Evolutionary conservation across 2,797 vertebrate species (phyloP).

Genomic region (Karalla daura): DNA sequence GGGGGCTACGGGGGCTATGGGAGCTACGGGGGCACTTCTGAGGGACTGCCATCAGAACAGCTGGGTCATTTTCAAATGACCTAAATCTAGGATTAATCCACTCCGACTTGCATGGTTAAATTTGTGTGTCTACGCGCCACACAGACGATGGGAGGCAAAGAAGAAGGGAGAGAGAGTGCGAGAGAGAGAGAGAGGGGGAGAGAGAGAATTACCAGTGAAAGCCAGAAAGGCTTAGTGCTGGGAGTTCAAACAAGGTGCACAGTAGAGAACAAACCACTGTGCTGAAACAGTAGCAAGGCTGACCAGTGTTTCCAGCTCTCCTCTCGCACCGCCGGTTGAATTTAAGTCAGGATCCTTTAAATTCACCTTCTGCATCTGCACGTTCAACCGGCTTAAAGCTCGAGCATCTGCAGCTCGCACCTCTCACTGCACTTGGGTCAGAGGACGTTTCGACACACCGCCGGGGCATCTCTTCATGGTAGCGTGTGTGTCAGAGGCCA

Average conservation of each 20-base stretch:
- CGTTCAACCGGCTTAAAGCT: constrained; percentile 1
- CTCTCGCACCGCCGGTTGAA: neutral
- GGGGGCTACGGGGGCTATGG: constrained; percentile 54
- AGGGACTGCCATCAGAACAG: constrained; percentile 78
- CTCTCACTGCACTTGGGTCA: constrained; percentile 33
- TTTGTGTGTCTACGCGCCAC: constrained; percentile 50
- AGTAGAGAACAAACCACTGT: constrained; percentile 31
- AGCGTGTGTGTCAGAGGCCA: constrained; percentile 63
- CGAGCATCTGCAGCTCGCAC: constrained; percentile 39
- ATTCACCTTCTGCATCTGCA: constrained; percentile 2
- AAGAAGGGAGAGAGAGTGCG: constrained; percentile 22
- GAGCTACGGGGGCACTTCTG: constrained; percentile 72
- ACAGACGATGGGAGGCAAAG: constrained; percentile 45
- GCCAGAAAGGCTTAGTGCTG: constrained; percentile 60
- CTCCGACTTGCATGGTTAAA: constrained; percentile 60
- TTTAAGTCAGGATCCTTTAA: constrained; percentile 8
- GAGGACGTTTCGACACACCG: constrained; percentile 51
- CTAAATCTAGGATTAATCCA: constrained; percentile 77
- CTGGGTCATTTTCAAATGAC: constrained; percentile 80
- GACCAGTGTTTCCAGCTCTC: constrained; percentile 14
- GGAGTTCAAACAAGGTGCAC: constrained; percentile 72
- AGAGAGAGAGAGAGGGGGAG: constrained; percentile 24
- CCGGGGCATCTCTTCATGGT: constrained; percentile 47
- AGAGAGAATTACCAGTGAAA: constrained; percentile 55
- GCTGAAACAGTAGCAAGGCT: constrained; percentile 50